Percentiles rank a stretch among this genome's conserved stretches.
These are phyloP conservation scores for Hippocampus barbouri DNA, from an alignment of 2,113 vertebrate genomes.

Conservation along the genomic window DNA sequence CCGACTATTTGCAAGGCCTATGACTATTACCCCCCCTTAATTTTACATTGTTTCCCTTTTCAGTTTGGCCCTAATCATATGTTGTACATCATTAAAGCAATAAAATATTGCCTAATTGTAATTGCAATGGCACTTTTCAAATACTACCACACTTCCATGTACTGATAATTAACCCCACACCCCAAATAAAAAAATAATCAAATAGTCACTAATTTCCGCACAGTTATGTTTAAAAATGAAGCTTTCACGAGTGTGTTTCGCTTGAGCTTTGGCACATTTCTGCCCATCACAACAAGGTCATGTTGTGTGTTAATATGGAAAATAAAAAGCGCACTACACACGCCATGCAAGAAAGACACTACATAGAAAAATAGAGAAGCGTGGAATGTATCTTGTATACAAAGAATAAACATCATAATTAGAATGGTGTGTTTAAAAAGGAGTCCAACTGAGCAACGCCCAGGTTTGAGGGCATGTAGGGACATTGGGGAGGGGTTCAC, in stretches of 20 bases:
- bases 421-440: constrained; percentile 35
- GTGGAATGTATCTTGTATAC: constrained; percentile 42
- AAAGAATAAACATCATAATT: constrained; percentile 37
- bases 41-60: background rate
- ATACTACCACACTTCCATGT: background rate
- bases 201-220: background rate
- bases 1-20: background rate
- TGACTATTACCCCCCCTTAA: too few species aligned
- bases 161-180: background rate
- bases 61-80: background rate
- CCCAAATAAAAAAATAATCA: background rate
- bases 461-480: constrained; percentile 30
- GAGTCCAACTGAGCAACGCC: constrained; percentile 62
- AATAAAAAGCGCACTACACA: constrained; percentile 47
- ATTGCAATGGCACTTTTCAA: background rate
- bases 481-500: constrained; percentile 14
- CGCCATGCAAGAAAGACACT: constrained; percentile 60
- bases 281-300: constrained; percentile 58
- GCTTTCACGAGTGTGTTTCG: constrained; percentile 40
- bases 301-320: constrained; percentile 53
- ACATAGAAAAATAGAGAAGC: constrained; percentile 37
- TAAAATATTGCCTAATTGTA: background rate
- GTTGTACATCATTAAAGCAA: too few species aligned
- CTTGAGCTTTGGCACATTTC: constrained; percentile 53
- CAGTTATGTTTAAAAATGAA: background rate